A percentile compares a stretch with the other conserved stretches of the same genome.
phyloP scores from a whole-genome alignment of 2,888 invertebrate species.

The Urechis unicinctus region DNA sequence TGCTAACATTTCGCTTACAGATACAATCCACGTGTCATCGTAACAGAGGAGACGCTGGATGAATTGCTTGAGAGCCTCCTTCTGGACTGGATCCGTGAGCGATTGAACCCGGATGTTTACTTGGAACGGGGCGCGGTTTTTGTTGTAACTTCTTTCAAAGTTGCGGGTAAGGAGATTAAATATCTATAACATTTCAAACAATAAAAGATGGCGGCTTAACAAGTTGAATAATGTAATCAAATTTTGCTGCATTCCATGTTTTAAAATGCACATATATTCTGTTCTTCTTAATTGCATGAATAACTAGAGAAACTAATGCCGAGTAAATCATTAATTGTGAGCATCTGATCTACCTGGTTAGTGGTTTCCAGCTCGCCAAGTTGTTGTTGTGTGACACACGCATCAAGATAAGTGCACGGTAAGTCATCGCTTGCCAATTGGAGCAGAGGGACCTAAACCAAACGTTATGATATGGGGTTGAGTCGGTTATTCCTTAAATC shows the following conservation, averaged over 20 bases:
- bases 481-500: too few relatives aligned
- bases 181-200: too few relatives aligned
- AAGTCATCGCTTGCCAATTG: neutral
- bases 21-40: neutral
- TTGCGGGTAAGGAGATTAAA: neutral
- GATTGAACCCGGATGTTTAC: neutral
- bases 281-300: too few relatives aligned
- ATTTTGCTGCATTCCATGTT: too few relatives aligned
- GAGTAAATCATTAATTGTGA: neutral
- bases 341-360: neutral
- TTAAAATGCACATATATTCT: too few relatives aligned
- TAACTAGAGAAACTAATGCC: too few relatives aligned
- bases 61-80: neutral
- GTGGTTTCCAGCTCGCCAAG: too few relatives aligned
- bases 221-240: too few relatives aligned
- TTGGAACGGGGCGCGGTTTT: neutral
- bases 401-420: neutral
- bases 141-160: neutral
- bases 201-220: too few relatives aligned
- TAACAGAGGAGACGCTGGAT: neutral
- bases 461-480: too few relatives aligned
- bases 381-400: too few relatives aligned
- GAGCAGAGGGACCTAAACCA: neutral
- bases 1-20: neutral
- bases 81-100: neutral